Base-by-base conservation (phyloP, 2,888 invertebrate species). In the Microdon myrmicae region DNA sequence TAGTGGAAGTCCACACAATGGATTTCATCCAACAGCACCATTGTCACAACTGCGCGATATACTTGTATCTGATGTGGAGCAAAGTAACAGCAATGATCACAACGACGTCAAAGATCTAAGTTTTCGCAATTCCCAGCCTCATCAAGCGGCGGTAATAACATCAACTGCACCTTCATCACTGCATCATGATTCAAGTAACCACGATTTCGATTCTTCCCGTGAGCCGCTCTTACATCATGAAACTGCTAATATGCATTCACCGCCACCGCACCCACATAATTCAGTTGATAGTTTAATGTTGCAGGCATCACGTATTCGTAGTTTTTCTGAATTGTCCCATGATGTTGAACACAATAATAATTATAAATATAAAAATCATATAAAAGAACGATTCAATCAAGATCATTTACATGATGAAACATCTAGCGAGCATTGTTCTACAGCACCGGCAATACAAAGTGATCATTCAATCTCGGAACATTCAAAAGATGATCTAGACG, bases 361-460 rank as follows among this genome's bases (percentile, higher is more conserved):
- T 70, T 96, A 95, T 82, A 96, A 96, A 81, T 96, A 94, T 82
- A 96, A 96, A 81, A 95, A 92, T 72, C 92, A 90, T 74, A 96
- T 96, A 69, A 94, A 95, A 74, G 88, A 94, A 75, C 83, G 96
- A 55, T 96, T 96, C 68, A 85, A 86, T 1, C 82, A 84, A 64
- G 85, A 80, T 54, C 69, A 83, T 14, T 83, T 83, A 67, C 78
- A 79, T 56, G 79, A 79, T 47, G 78, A 79, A 58, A 78, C 79
- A 16, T 77, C 73, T 48, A 78, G 78, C 67, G 85, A 85, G 47
- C 78, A 76, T 72, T 73, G 74, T 32, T 71, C 72, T 5, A 69
- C 70, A n/a, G 68, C 71, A 2, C 70, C 76, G 3, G 71, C 74
- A 38, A 68, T 78, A 16, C 77, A 78, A 66, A 77, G 71, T 61